Conservation (phyloP, 2,113 vertebrate species). For the Pachyramphus minor region DNA sequence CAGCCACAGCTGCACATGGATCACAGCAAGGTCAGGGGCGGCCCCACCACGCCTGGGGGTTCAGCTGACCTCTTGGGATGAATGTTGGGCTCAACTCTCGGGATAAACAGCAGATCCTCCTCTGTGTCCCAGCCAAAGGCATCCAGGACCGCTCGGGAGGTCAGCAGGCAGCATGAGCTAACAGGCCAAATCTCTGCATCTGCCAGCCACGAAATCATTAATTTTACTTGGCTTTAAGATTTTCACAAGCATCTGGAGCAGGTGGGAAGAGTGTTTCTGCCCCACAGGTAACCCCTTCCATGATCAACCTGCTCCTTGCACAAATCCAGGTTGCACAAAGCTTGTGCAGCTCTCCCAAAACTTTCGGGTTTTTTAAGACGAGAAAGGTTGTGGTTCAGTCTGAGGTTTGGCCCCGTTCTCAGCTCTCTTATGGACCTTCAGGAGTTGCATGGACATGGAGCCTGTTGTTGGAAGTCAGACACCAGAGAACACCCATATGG, state of each 20-base stretch:
- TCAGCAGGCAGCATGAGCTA: fast-evolving
- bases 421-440: neutral
- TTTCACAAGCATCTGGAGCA: neutral
- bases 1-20: neutral
- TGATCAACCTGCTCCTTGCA: neutral
- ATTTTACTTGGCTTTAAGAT: neutral
- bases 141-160: neutral
- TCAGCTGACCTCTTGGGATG: neutral
- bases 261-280: neutral
- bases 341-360: neutral
- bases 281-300: neutral
- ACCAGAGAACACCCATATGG: fast-evolving
- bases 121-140: neutral
- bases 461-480: neutral
- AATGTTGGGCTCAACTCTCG: neutral
- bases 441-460: neutral
- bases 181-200: neutral
- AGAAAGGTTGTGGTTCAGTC: neutral
- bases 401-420: neutral
- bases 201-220: neutral
- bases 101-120: neutral
- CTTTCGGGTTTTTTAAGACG: neutral
- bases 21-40: neutral
- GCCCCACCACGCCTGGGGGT: fast-evolving
- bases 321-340: neutral